Percentiles rank a stretch among this genome's conserved stretches.
phyloP scores from a whole-genome alignment of 2,113 vertebrate genomes.

The Sebastes schlegelii region DNA sequence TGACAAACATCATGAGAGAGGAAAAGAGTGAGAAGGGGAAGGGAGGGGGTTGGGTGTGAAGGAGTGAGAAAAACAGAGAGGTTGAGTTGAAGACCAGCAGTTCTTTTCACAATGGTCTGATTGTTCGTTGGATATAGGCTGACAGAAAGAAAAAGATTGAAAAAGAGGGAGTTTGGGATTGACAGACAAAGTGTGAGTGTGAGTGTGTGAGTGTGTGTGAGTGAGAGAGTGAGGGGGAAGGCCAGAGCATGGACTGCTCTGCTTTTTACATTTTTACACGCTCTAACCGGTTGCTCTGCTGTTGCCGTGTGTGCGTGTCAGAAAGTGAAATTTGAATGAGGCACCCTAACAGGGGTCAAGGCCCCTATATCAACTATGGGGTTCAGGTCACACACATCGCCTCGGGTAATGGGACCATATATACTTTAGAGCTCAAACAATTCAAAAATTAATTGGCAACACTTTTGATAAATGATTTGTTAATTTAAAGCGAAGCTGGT shows the following conservation, averaged over 20 bases:
- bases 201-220: slow-evolving; percentile 35
- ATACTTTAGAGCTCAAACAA: not conserved
- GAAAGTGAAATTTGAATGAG: slow-evolving; percentile 46
- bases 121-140: slow-evolving; percentile 66
- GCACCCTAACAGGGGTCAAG: slow-evolving; percentile 52
- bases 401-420: not conserved
- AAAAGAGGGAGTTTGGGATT: slow-evolving; percentile 52
- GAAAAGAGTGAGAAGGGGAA: slow-evolving; percentile 24
- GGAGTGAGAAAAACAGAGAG: slow-evolving; percentile 32
- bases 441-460: not conserved
- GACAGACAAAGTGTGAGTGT: slow-evolving; percentile 30
- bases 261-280: slow-evolving; percentile 76
- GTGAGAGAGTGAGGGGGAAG: slow-evolving; percentile 20
- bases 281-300: slow-evolving; percentile 71
- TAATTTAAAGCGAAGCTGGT: not conserved
- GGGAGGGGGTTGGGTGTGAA: not conserved
- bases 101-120: slow-evolving; percentile 67
- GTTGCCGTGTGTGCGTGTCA: slow-evolving; percentile 49
- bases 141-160: slow-evolving; percentile 60
- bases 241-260: slow-evolving; percentile 24
- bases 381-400: slow-evolving; percentile 15
- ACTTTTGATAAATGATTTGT: not conserved
- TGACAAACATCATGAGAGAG: slow-evolving; percentile 63
- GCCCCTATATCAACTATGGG: slow-evolving; percentile 12
- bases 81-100: slow-evolving; percentile 52